Percentiles rank a stretch among this genome's conserved stretches.
Conservation (phyloP, 2,113 vertebrate genomes). For the Microtus oregoni region DNA sequence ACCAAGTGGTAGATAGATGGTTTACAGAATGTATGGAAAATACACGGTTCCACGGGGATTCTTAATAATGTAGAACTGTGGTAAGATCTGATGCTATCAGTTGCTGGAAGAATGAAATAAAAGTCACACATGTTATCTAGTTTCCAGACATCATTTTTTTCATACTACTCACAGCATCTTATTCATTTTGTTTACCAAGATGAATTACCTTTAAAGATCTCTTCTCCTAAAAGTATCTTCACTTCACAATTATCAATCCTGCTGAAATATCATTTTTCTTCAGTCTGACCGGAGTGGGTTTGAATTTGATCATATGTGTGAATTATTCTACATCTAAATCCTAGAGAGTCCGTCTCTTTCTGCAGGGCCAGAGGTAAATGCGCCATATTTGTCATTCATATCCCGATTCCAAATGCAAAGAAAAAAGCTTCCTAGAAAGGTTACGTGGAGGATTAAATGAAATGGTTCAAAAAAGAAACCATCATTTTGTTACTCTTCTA, state of each 20-base stretch:
- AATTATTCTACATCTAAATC: background rate
- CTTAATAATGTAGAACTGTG: background rate
- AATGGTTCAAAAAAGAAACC: background rate
- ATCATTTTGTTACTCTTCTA: background rate
- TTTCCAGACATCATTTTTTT: background rate
- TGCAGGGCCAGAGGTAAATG: background rate
- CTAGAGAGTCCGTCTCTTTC: background rate
- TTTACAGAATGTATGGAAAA: background rate
- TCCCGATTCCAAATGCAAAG: background rate
- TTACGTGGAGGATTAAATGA: background rate
- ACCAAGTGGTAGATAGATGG: background rate
- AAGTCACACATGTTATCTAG: slow-evolving; percentile 1
- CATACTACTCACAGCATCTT: background rate
- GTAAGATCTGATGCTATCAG: background rate
- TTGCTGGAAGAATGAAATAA: background rate
- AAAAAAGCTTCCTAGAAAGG: background rate
- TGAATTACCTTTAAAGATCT: background rate
- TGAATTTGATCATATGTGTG: background rate
- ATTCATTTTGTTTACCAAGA: slow-evolving; percentile 16
- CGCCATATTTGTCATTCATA: background rate
- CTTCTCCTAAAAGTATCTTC: background rate
- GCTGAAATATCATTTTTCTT: background rate
- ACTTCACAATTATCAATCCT: background rate
- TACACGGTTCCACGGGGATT: background rate
- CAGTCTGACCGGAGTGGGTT: background rate